Evolutionary conservation across 1,140 invertebrate species (phyloP), one percentile per base, ranked within the genome.

Genomic region (Cephus cinctus): DNA sequence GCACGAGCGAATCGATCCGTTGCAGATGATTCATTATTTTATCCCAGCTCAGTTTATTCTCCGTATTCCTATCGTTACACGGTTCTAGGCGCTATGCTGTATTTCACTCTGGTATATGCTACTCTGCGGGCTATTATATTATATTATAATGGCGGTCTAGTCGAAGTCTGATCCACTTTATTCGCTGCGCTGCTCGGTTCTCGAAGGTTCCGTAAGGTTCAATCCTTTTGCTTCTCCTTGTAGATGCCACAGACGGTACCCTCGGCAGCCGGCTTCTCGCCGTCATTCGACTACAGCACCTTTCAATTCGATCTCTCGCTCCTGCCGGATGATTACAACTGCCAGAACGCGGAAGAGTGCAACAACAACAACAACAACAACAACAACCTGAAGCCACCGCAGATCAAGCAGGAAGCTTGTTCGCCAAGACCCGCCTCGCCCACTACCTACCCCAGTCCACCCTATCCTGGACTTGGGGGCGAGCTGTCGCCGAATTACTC

Each of bases 181-280:
- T n/a, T n/a, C n/a, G n/a, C n/a, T n/a, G n/a, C n/a, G n/a, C n/a
- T n/a, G n/a, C n/a, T n/a, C n/a, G n/a, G n/a, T n/a, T n/a, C n/a
- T n/a, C n/a, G n/a, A n/a, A n/a, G n/a, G n/a, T n/a, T n/a, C n/a
- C n/a, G n/a, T n/a, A n/a, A n/a, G n/a, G n/a, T n/a, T n/a, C n/a
- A n/a, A n/a, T n/a, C n/a, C n/a, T n/a, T 45, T 50, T 57, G n/a
- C 3, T 43, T 43, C 65, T 58, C 59, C 40, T 79, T 78, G 22
- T 83, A 90, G 88, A 90, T 90, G 88, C 85, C 87, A 75, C 88
- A 90, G 75, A 87, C 83, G 46, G 87, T 89, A 62, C 87, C 87
- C 19, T 81, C 85, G 50, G 81, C 85, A 57, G 72, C 67, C 31
- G 83, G 84, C 70, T 85, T 82, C 65, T 86, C 85, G 66, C 81